Conservation (phyloP, 1,140 invertebrate species). For the Pectinophora gossypiella region DNA sequence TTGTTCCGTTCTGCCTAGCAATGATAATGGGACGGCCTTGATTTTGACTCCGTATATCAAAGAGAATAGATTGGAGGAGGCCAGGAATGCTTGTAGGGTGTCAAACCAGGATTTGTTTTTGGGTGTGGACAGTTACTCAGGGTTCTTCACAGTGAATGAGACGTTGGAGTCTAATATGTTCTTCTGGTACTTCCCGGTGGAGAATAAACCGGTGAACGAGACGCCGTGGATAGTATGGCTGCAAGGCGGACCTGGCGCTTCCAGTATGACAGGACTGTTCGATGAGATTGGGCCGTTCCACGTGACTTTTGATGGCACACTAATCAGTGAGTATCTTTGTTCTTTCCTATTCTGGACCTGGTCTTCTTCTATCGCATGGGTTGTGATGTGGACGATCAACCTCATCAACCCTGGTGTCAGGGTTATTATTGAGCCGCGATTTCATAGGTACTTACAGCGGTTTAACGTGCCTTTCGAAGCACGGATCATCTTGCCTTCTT, state of each 20-base stretch:
- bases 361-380: too few species aligned
- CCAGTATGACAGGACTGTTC: constrained; percentile 88
- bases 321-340: neutral
- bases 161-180: constrained; percentile 79
- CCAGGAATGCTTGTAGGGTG: constrained; percentile 39
- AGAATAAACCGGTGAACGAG: constrained; percentile 53
- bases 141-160: constrained; percentile 79
- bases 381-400: too few species aligned
- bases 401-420: too few species aligned
- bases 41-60: constrained; percentile 80
- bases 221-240: constrained; percentile 84
- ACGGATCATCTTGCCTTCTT: too few species aligned
- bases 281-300: constrained; percentile 86
- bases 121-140: constrained; percentile 73
- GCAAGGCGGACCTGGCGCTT: constrained; percentile 87
- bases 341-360: too few species aligned
- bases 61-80: constrained; percentile 57
- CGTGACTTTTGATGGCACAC: neutral
- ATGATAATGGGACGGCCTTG: constrained; percentile 77
- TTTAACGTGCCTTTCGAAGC: too few species aligned
- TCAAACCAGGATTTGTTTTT: constrained; percentile 38
- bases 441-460: too few species aligned
- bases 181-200: constrained; percentile 83
- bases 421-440: too few species aligned
- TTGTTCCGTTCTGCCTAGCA: constrained; percentile 13